Evolutionary conservation across 2,888 invertebrate genomes (phyloP).

Genomic region (Orthonychiurus folsomi): DNA sequence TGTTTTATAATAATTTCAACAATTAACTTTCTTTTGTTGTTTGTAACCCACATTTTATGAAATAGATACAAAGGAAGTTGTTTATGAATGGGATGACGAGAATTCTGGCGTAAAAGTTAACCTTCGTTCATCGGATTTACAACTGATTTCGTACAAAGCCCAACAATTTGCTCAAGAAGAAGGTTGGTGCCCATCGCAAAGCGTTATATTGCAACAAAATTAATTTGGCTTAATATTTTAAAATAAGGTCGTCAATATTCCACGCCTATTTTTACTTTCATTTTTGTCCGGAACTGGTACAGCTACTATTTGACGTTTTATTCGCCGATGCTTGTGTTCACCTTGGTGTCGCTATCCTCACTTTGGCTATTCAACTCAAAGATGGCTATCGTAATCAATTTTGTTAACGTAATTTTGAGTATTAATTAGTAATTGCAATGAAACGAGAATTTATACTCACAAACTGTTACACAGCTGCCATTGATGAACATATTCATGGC

Average conservation of each 20-base stretch:
- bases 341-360: not conserved
- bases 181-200: not conserved
- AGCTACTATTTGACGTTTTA: not conserved
- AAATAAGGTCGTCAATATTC: no score
- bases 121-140: not conserved
- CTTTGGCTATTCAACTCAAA: constrained; percentile 4
- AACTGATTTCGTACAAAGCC: not conserved
- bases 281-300: not conserved
- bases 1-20: no score
- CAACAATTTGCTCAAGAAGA: not conserved
- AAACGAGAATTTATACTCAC: not conserved
- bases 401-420: constrained; percentile 10
- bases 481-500: constrained; percentile 2
- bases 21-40: no score
- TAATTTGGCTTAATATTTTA: no score
- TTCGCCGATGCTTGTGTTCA: constrained; percentile 3
- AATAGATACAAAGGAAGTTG: not conserved
- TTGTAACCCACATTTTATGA: constrained; percentile 1
- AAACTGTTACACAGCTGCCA: not conserved
- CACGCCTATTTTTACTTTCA: not conserved
- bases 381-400: constrained; percentile 7
- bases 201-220: no score
- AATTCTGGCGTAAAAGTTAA: constrained; percentile 1
- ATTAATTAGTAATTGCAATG: not conserved
- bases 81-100: constrained; percentile 9